Conservation (phyloP, 2,113 vertebrate species). For the Athene cunicularia region DNA sequence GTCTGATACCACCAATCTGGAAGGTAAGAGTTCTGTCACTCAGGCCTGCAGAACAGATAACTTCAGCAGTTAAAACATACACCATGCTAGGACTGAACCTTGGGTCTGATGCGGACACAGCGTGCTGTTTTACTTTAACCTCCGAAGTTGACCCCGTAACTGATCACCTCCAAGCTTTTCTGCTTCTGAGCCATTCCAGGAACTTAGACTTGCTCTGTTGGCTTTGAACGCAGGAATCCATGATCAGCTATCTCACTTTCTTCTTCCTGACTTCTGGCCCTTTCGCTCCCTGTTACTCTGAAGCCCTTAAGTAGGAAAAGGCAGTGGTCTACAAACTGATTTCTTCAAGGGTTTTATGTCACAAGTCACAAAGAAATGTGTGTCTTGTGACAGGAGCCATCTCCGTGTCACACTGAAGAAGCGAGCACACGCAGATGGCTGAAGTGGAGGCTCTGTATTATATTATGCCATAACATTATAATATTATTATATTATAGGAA, state of each 20-base stretch:
- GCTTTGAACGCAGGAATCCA: background rate
- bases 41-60: background rate
- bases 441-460: background rate
- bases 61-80: background rate
- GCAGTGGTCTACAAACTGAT: background rate
- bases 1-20: background rate
- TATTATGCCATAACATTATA: too few species aligned
- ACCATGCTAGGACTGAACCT: background rate
- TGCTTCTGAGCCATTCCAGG: background rate
- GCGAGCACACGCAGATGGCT: background rate
- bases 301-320: accelerated
- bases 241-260: accelerated
- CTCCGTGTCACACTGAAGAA: background rate
- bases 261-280: background rate
- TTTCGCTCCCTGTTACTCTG: background rate
- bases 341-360: background rate
- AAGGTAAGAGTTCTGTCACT: background rate
- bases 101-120: background rate
- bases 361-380: background rate
- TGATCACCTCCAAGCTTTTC: background rate
- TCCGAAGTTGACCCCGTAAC: background rate
- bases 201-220: background rate
- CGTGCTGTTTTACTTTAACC: accelerated
- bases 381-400: background rate
- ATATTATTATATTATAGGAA: background rate